Base-by-base conservation (phyloP, 2,113 vertebrate genomes). In the Drymodes brunneopygia region DNA sequence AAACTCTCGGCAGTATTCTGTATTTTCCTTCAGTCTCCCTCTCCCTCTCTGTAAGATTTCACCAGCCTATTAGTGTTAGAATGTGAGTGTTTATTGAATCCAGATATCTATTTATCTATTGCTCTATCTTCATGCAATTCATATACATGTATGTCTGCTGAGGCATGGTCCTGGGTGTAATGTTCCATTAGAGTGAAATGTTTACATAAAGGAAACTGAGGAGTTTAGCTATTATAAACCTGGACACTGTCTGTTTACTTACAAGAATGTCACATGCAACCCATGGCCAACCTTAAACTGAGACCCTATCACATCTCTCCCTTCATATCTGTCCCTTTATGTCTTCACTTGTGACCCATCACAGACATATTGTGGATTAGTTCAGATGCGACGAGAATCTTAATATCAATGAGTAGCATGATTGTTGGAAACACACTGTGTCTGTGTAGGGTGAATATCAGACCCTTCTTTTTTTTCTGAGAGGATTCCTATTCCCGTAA, bases 71-170 rank as follows among this genome's bases (percentile, higher is more conserved):
- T 97, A 97, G 75, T 86, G 90, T 75, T 95, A 97, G 84, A 95
- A 95, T 44, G 65, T 54, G 89, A 95, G 69, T 96, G 91, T 97
- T 97, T 97, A 97, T 97, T 97, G 96, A 96, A 92, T 88, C 91
- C 94, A 96, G 93, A 96, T 96, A 97, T 94, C 96, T 97, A 96
- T 97, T 97, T 97, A 96, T 97, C 96, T 95, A 92, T 97, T 81
- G 75, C 69, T 84, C 94, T 90, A 95, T 94, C 96, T 96, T 88
- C 81, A 88, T 88, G 91, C 77, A 83, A 84, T 95, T 94, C 95
- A 72, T 95, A 86, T 15, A 92, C 92, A 82, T 27, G 77, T 36
- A 53, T 21, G 88, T 93, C 93, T 93, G 86, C 81, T 84, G 91
- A 94, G 95, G 84, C 84, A 65, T 11, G 23, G 96, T 56, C 67